Evolutionary conservation across 2,888 invertebrate species (phyloP), one percentile per base, ranked within the genome.

Genomic region (Spodoptera picta): DNA sequence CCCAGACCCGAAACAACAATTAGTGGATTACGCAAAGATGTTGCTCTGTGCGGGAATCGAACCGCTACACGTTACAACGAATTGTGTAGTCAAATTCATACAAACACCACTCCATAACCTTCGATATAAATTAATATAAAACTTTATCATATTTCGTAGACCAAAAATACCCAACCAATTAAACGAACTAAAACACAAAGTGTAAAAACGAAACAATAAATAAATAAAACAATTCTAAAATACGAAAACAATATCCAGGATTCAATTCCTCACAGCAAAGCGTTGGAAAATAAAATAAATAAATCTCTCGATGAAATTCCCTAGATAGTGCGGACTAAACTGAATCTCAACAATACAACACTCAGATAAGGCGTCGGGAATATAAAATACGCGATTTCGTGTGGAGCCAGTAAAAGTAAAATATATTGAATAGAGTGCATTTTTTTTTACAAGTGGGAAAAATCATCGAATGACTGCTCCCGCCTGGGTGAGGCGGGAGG

Each of bases 311-410:
- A 56, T 52, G 51, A 65, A 71, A 72, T 64, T 64, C 65, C 60
- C 49, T 19, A 67, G 79, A 79, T 77, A 79, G 54, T 27, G 1
- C 55, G 41, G 41, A 57, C 67, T 69, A 77, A 77, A 79, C 77
- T 77, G 64, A 79, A 79, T 79, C 75, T 65, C 70, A 64, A 69
- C 69, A 69, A 67, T 62, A 77, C 73, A 69, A 66, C 68, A 69
- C 47, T 14, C 43, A 42, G 79, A 79, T 79, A 79, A 75, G 64
- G 50, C 47, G 46, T 14, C 12, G 60, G 27, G 60, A 56, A 75
- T 75, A 41, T 59, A 79, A 75, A 77, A 69, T 65, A 79, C 73
- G 52, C 61, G 64, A 50, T 62, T 42, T 45, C 57, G 48, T 27
- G 65, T 54, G 5, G 36, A 62, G 77, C 79, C 27, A 58, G 6